Conservation (phyloP, 2,888 invertebrate species). For the Platypus cylindrus region DNA sequence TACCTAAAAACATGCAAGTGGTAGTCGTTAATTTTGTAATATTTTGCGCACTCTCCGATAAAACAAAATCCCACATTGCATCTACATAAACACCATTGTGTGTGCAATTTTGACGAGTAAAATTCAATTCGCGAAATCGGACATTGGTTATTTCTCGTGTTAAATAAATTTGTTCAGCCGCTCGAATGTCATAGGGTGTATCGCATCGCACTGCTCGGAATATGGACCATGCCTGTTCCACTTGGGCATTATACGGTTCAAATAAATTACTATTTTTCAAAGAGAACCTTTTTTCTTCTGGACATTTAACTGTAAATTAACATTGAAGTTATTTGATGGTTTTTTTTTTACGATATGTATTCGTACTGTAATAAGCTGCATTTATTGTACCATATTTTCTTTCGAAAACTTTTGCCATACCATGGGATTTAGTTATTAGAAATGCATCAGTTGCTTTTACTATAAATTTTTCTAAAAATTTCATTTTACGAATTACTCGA, state of each 20-base stretch:
- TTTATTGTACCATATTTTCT: slow-evolving; percentile 15
- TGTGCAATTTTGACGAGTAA: too few relatives aligned
- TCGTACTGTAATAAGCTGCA: slow-evolving; percentile 11
- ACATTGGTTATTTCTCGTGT: too few relatives aligned
- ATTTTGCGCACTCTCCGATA: too few relatives aligned
- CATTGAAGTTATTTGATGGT: neutral
- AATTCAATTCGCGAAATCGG: too few relatives aligned
- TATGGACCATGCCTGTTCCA: slow-evolving; percentile 14
- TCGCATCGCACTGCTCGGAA: slow-evolving; percentile 11
- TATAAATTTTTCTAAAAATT: slow-evolving; percentile 18
- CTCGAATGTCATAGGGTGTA: slow-evolving; percentile 11
- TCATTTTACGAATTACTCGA: slow-evolving; percentile 13
- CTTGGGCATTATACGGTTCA: slow-evolving; percentile 13
- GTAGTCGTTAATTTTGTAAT: too few relatives aligned
- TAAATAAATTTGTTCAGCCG: too few relatives aligned
- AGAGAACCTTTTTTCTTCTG: slow-evolving; percentile 6
- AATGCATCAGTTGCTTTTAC: slow-evolving; percentile 18
- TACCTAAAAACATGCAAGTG: too few relatives aligned
- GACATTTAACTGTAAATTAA: slow-evolving; percentile 4
- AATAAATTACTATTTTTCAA: slow-evolving; percentile 13
- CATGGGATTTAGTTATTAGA: slow-evolving; percentile 16
- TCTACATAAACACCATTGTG: too few relatives aligned
- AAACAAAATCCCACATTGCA: too few relatives aligned
- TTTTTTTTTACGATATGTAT: neutral
- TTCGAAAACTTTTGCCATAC: slow-evolving; percentile 18